Base-by-base conservation (phyloP, 2,113 vertebrate genomes). In the Anoplopoma fimbria region DNA sequence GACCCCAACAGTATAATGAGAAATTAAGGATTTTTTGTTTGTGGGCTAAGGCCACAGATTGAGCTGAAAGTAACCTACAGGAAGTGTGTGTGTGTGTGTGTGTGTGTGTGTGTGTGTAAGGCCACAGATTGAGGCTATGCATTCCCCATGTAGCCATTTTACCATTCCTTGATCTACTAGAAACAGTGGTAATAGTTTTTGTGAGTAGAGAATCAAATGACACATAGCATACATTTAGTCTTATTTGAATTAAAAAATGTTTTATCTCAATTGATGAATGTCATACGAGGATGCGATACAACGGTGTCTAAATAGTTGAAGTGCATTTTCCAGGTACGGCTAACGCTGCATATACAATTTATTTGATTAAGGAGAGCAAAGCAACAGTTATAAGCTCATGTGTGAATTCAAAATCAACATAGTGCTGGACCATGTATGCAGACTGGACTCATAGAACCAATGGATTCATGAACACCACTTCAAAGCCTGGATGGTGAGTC, bases 401-500 rank as follows among this genome's bases (percentile, higher is more conserved):
- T n/a, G 61, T 53, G 40, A 31, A 34, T 69, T 49, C 10, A 69
- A 9, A n/a, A 21, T 40, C 69, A 40, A 9, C 51, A 6, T 4
- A 27, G 69, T 15, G 6, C 25, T 31, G 40, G 42, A 34, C 47
- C 21, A 34, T 51, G 19, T 53, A 34, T 12, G 4, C 33, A 55
- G 49, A 53, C 21, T 34, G 6, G 0, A 53, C 29, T 14, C 9
- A 6, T 21, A 47, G 45, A 21, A 17, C 47, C 47, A 19, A 12
- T 38, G 33, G n/a, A 69, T 9, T 40, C 21, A 63, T 23, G 42
- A 33, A 31, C 19, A 33, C 47, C 0, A 3, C 68, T 70, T 53
- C 47, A 70, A 69, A 69, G 45, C 14, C 67, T 14, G 47, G 19
- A 51, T n/a, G 33, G 13, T 40, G 63, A 65, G n/a, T 65, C n/a